A percentile compares a stretch with the other conserved stretches of the same genome.
These are phyloP conservation scores for Pherbina coryleti DNA, from an alignment of 2,888 invertebrate genomes.

Conservation along the genomic window DNA sequence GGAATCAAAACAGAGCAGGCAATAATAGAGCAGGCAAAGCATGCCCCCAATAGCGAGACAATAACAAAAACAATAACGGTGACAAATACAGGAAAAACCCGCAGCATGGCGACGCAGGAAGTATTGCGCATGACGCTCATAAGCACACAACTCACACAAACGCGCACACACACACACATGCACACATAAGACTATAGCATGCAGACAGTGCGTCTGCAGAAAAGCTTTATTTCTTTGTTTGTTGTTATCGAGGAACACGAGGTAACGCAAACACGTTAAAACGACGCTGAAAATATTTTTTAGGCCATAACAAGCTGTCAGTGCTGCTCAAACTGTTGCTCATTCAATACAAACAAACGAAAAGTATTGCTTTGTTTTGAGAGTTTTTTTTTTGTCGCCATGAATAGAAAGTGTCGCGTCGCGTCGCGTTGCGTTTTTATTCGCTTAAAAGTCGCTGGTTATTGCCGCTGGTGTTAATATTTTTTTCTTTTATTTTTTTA, in stretches of 20 bases:
- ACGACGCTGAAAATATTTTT: neutral
- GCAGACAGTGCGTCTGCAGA: constrained; percentile 10
- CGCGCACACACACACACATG: neutral
- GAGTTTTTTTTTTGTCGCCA: neutral
- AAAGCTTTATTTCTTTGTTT: neutral
- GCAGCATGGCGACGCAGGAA: constrained; percentile 17
- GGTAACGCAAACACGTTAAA: neutral
- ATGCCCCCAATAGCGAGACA: neutral
- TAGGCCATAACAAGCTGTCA: neutral
- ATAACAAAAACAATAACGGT: constrained; percentile 11
- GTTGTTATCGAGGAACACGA: neutral
- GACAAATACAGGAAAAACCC: constrained; percentile 15
- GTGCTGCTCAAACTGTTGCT: constrained; percentile 46
- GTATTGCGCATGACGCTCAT: constrained; percentile 22
- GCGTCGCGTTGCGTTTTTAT: neutral
- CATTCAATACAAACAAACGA: neutral
- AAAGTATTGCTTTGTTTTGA: neutral
- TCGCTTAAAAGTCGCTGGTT: neutral
- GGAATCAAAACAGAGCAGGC: constrained; percentile 21
- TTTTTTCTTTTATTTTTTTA: too few relatives aligned
- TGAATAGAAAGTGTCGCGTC: neutral
- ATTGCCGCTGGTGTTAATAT: neutral
- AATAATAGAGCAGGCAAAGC: constrained; percentile 41
- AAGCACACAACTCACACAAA: neutral
- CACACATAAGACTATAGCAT: neutral